Evolutionary conservation across 2,113 vertebrate species (phyloP), one percentile per base, ranked within the genome.

Genomic region (Ondatra zibethicus): DNA sequence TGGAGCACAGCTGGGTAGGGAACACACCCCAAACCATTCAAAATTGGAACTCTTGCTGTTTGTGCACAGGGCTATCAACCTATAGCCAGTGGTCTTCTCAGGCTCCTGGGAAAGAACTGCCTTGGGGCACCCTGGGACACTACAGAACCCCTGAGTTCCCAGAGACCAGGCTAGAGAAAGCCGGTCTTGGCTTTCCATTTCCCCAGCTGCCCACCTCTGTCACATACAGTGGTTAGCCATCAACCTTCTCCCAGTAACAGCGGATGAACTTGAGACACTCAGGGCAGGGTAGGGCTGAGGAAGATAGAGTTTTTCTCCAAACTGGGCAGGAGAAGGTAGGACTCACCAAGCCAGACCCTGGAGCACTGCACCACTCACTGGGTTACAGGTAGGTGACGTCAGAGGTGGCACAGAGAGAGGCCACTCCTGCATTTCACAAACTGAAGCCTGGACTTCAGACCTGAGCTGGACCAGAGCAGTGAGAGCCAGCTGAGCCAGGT

Each of bases 221-320:
- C 82, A 88, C 93, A 82, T 42, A 39, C n/a, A 31, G 50, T 61
- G 70, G 76, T 76, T 93, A 86, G 47, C 6, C 1, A 77, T 88
- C 39, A 65, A 77, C 23, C 42, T 25, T 96, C 72, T 81, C 61
- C 58, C 88, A 50, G 33, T 68, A 58, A 65, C 33, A 27, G 47
- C 27, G 27, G 63, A 87, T 42, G 61, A 73, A 77, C 70, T 42
- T 55, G 47, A 70, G 76, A 90, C 84, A 50, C 61, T 78, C 36
- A 47, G 85, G 95, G 96, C 0, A 55, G 93, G 89, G 88, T 19
- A 1, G 17, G 68, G 42, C 33, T 29, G 23, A 93, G 90, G 92
- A 97, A 93, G 97, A 97, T 86, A 39, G 87, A 89, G 78, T 63
- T 95, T 96, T 98, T 98, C 93, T 98, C 89, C 42, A 85, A 84